A percentile compares a stretch with the other conserved stretches of the same genome.
phyloP scores from a whole-genome alignment of 2,113 vertebrate species.

The Opisthocomus hoazin region DNA sequence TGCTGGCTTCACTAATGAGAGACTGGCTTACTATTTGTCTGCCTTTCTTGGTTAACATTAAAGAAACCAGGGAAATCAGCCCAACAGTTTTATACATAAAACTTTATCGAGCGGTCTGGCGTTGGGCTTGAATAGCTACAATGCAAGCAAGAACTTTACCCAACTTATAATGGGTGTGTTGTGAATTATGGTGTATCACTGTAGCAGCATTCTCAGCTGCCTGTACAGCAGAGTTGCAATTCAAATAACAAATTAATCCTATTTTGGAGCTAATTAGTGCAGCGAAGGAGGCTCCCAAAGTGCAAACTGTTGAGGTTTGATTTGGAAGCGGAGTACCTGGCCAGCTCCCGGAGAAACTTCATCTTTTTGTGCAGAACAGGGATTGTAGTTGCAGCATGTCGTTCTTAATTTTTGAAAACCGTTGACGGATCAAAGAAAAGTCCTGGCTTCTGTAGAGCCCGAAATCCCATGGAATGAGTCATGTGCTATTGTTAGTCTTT shows the following conservation, averaged over 20 bases:
- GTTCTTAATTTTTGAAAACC: background rate
- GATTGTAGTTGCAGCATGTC: background rate
- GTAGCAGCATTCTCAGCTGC: background rate
- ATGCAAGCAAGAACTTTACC: background rate
- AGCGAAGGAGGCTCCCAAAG: background rate
- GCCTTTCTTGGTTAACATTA: background rate
- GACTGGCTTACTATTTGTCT: background rate
- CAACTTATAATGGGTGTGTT: background rate
- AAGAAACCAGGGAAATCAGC: background rate
- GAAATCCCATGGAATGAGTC: background rate
- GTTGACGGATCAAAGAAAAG: background rate
- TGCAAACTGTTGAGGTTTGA: background rate
- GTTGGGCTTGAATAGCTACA: background rate
- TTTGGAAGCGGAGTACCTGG: background rate
- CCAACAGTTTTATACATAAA: background rate
- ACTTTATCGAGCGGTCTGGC: background rate
- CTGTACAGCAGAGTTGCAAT: background rate
- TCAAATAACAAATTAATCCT: background rate
- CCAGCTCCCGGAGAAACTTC: background rate
- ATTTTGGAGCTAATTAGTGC: background rate
- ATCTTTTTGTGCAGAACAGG: background rate
- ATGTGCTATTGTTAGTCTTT: background rate
- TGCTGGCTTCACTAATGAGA: background rate
- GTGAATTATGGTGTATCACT: background rate
- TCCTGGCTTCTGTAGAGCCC: background rate